These are phyloP conservation scores for Julus scanicus DNA, from an alignment of 2,888 invertebrate genomes.

Conservation along the genomic window DNA sequence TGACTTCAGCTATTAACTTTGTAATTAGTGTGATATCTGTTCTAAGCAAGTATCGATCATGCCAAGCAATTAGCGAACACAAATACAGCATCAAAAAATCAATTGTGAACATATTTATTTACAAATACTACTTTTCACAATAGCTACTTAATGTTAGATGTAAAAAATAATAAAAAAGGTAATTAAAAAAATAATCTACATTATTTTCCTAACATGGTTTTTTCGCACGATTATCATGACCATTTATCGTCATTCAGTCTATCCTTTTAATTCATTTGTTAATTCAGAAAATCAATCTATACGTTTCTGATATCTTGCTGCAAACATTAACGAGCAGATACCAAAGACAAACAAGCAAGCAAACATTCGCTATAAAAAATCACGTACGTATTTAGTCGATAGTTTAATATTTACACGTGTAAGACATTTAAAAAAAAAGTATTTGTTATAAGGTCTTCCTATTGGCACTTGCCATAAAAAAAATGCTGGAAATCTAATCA, in stretches of 20 bases:
- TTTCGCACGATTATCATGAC: not conserved
- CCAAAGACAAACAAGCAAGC: too few relatives aligned
- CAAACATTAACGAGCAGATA: too few relatives aligned
- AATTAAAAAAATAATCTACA: not conserved
- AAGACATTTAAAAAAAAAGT: too few relatives aligned
- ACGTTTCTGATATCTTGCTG: too few relatives aligned
- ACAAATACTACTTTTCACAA: not conserved
- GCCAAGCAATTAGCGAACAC: not conserved
- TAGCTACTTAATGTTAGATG: not conserved
- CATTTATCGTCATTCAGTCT: too few relatives aligned
- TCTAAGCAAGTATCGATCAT: not conserved
- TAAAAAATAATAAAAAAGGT: not conserved
- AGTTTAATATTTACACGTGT: too few relatives aligned
- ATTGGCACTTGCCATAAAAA: conserved; percentile 11
- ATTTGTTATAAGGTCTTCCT: not conserved
- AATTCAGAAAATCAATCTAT: too few relatives aligned
- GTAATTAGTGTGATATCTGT: not conserved
- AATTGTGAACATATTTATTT: not conserved
- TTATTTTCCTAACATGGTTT: not conserved
- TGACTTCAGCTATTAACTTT: not conserved
- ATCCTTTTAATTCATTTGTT: too few relatives aligned
- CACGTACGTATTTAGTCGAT: too few relatives aligned
- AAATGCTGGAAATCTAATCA: not conserved
- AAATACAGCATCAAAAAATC: not conserved
- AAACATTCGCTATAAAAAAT: too few relatives aligned